A percentile compares a stretch with the other conserved stretches of the same genome.
phyloP scores from a whole-genome alignment of 2,113 vertebrate genomes.

The Ancistrus triradiatus region DNA sequence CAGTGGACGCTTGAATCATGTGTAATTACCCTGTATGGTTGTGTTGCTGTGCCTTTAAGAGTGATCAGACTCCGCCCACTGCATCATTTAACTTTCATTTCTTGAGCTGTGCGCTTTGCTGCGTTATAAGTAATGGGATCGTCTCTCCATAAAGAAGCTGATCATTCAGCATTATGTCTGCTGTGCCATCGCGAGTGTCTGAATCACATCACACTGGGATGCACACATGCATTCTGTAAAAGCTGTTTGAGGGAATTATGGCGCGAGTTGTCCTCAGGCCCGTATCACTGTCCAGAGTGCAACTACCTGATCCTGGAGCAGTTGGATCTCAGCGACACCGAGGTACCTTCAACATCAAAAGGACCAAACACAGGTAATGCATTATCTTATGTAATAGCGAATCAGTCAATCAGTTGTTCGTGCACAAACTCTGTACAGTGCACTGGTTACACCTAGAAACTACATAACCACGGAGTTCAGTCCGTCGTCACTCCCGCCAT shows the following conservation, averaged over 20 bases:
- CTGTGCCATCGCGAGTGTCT: slow-evolving; percentile 53
- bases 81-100: no score
- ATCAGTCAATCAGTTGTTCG: no score
- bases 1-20: no score
- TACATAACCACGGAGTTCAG: no score
- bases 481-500: no score
- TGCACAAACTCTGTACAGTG: no score
- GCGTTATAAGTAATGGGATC: slow-evolving; percentile 62
- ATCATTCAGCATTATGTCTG: slow-evolving; percentile 30
- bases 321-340: slow-evolving; percentile 5
- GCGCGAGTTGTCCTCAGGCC: slow-evolving; percentile 54
- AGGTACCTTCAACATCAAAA: slow-evolving; percentile 1
- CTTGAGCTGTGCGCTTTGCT: no score
- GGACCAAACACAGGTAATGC: slow-evolving; percentile 18
- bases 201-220: slow-evolving; percentile 54
- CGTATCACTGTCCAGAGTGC: slow-evolving; percentile 65
- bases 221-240: slow-evolving; percentile 64
- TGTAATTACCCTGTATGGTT: no score
- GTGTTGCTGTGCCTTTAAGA: no score
- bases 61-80: no score
- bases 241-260: slow-evolving; percentile 66
- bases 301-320: slow-evolving; percentile 54
- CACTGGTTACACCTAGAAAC: no score
- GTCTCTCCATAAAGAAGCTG: slow-evolving; percentile 32
- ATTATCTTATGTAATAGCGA: neutral